Base-by-base conservation (phyloP, 1,140 invertebrate species). In the Oryzaephilus surinamensis region DNA sequence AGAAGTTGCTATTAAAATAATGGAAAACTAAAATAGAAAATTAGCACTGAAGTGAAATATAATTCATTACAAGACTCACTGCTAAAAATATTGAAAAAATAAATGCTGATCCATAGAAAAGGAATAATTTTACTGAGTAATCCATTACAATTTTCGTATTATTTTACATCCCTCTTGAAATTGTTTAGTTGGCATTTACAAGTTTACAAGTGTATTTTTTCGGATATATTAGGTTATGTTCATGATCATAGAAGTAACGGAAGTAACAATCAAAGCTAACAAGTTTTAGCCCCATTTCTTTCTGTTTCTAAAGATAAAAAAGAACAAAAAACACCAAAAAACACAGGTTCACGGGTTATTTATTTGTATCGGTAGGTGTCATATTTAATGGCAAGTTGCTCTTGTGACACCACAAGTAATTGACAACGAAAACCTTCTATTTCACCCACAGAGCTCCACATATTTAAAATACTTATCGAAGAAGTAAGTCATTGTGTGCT, bases 41-140 rank as follows among this genome's bases (percentile, higher is more conserved):
- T 27, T 14, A 31, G 15, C 8, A 13, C 10, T 10, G 15, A 15
- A 13, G 15, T 15, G n/a, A n/a, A n/a, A n/a, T n/a, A n/a, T n/a
- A n/a, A n/a, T n/a, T n/a, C n/a, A n/a, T n/a, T n/a, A n/a, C n/a
- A 32, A 37, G 11, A 46, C 45, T 41, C 46, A 59, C 57, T 6
- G 53, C 31, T 48, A 59, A 42, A 38, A 57, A 40, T 37, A 46
- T 13, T 6, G 57, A 52, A 45, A 48, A 38, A 11, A 24, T 23
- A 26, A 56, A 45, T 15, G 55, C 51, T 17, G 57, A 56, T 6
- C 45, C 40, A 29, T 50, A 46, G 47, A 59, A 59, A 31, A 53
- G 28, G 6, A 53, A 21, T n/a, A 45, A 20, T 34, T 46, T 46
- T 20, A 53, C n/a, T 10, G 31, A n/a, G 19, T 35, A 17, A 29